Evolutionary conservation across 1,140 invertebrate genomes (phyloP).

Genomic region (Atta cephalotes): DNA sequence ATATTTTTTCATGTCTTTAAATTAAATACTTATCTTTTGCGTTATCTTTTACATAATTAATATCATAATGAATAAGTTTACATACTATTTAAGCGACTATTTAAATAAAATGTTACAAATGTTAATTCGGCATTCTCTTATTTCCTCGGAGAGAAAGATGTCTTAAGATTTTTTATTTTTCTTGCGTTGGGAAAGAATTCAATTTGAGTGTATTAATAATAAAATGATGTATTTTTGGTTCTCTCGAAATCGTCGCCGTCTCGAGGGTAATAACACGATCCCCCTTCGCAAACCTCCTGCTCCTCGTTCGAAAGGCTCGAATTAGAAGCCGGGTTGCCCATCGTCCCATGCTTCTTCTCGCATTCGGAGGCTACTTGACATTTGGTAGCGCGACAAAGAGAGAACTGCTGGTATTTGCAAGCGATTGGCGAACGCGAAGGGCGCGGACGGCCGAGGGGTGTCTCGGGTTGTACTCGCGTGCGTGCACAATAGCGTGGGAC

Average conservation of each 20-base stretch:
- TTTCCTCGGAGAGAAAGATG: background rate
- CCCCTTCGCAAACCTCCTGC: slow-evolving; percentile 38
- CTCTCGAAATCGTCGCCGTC: background rate
- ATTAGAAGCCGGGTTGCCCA: slow-evolving; percentile 78
- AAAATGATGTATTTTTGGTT: slow-evolving; percentile 34
- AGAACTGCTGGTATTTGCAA: slow-evolving; percentile 76
- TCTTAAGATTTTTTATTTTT: background rate
- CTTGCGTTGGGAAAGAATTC: background rate
- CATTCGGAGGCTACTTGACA: slow-evolving; percentile 82
- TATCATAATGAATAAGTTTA: background rate
- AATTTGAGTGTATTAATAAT: slow-evolving; percentile 58
- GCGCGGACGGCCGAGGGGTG: slow-evolving; percentile 65
- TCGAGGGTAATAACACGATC: slow-evolving; percentile 61
- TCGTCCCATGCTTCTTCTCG: slow-evolving; percentile 63
- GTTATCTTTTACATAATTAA: background rate
- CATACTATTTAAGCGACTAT: background rate
- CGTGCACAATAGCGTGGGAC: slow-evolving; percentile 83
- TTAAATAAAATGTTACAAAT: background rate
- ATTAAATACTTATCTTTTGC: background rate
- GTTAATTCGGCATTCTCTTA: background rate
- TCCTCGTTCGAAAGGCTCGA: slow-evolving; percentile 77
- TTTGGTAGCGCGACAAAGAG: slow-evolving; percentile 75
- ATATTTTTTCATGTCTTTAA: background rate
- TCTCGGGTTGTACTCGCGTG: slow-evolving; percentile 63
- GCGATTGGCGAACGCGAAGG: slow-evolving; percentile 62